phyloP scores from a whole-genome alignment of 1,140 invertebrate genomes.

The Pogonognathellus flavescens region DNA sequence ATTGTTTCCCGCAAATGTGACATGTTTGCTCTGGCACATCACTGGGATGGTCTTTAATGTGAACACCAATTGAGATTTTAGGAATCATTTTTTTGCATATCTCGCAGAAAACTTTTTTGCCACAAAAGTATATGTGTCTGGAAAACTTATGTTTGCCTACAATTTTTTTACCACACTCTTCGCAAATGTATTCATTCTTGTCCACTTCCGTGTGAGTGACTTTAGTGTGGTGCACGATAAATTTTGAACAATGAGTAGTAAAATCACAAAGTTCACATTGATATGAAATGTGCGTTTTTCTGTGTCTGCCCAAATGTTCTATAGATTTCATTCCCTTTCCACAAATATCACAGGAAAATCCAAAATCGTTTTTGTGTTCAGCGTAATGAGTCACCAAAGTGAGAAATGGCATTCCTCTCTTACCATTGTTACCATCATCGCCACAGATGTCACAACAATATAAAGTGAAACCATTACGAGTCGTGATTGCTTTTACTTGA shows the following conservation, averaged over 20 bases:
- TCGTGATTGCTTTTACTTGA: background rate
- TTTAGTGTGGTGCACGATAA: background rate
- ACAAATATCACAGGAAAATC: background rate
- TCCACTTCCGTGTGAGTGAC: background rate
- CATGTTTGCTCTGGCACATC: background rate
- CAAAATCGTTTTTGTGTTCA: background rate
- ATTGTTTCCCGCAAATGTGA: background rate
- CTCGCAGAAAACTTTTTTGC: background rate
- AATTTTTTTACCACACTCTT: background rate
- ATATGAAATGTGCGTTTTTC: background rate
- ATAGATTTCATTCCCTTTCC: background rate
- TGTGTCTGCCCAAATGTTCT: background rate
- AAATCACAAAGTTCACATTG: no score
- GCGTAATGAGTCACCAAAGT: background rate
- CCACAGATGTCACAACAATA: background rate
- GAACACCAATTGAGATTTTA: background rate
- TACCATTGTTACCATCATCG: background rate
- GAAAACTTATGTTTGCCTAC: background rate
- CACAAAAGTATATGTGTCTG: background rate
- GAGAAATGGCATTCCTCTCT: background rate
- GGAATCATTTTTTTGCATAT: background rate
- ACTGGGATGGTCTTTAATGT: background rate
- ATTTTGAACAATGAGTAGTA: background rate
- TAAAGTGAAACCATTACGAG: background rate
- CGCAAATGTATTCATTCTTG: background rate